Percentiles rank a stretch among this genome's conserved stretches.
These are phyloP conservation scores for Montifringilla adamsi DNA, from an alignment of 2,113 vertebrate genomes.

Conservation along the genomic window DNA sequence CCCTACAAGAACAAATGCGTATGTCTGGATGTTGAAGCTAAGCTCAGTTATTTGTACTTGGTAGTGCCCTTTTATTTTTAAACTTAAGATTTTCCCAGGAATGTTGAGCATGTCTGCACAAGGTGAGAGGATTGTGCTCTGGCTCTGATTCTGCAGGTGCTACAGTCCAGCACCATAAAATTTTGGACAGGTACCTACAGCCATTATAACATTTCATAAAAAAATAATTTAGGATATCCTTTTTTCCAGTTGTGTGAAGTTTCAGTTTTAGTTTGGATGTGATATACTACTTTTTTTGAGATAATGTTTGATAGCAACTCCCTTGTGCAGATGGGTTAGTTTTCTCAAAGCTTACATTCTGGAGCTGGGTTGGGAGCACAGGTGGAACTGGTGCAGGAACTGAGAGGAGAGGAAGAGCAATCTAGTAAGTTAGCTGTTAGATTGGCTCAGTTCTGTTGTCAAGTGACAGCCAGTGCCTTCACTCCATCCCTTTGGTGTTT, in stretches of 20 bases:
- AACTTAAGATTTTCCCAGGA: neutral
- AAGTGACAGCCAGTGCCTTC: neutral
- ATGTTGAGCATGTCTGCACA: rapidly evolving
- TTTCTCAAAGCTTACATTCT: neutral
- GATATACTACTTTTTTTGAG: neutral
- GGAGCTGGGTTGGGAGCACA: neutral
- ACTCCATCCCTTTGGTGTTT: neutral
- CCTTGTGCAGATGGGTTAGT: neutral
- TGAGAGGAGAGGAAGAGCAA: neutral
- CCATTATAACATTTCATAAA: neutral
- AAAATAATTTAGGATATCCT: neutral
- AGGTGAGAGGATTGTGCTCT: neutral
- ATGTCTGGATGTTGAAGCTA: neutral
- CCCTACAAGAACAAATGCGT: neutral
- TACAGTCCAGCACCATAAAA: neutral
- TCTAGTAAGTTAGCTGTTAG: neutral
- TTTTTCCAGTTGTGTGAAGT: neutral
- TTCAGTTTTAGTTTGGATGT: neutral
- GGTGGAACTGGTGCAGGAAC: neutral
- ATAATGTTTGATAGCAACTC: neutral
- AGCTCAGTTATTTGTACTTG: neutral
- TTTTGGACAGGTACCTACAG: neutral
- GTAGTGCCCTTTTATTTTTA: neutral
- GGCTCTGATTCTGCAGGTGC: neutral
- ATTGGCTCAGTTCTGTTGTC: neutral